A percentile compares a stretch with the other conserved stretches of the same genome.
Evolutionary conservation across 2,797 vertebrate species (phyloP).

Genomic region (Mastacembelus armatus): DNA sequence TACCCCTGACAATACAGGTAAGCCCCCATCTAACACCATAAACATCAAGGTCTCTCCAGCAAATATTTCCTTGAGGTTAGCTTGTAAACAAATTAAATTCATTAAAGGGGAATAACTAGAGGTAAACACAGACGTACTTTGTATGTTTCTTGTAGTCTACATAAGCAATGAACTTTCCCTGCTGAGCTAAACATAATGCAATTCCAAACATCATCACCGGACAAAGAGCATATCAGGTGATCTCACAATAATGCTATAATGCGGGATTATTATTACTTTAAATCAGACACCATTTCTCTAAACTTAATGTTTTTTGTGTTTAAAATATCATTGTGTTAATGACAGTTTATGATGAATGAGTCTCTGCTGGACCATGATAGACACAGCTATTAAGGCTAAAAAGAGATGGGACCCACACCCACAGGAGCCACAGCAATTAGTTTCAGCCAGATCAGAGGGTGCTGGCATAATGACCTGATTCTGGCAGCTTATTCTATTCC

Average conservation of each 20-base stretch:
- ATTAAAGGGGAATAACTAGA: conserved; percentile 66
- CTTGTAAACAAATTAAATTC: conserved; percentile 82
- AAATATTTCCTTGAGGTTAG: conserved; percentile 81
- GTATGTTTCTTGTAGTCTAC: conserved; percentile 29
- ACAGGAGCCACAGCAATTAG: conserved; percentile 72
- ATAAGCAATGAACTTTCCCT: conserved; percentile 26
- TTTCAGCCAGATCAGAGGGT: conserved; percentile 75
- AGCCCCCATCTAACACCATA: conserved; percentile 74
- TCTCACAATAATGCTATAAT: conserved; percentile 22
- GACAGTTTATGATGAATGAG: conserved; percentile 69
- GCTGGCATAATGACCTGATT: conserved; percentile 75
- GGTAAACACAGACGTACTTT: conserved; percentile 66
- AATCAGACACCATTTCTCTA: conserved; percentile 39
- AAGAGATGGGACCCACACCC: conserved; percentile 61
- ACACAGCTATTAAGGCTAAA: conserved; percentile 62
- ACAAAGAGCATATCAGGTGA: conserved; percentile 46
- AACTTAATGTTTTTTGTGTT: conserved; percentile 56
- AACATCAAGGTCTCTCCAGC: conserved; percentile 75
- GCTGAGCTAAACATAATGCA: conserved; percentile 30
- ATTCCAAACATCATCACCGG: conserved; percentile 24
- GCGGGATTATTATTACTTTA: conserved; percentile 43
- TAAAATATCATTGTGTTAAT: conserved; percentile 59
- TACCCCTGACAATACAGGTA: conserved; percentile 82
- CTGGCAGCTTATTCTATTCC: conserved; percentile 70
- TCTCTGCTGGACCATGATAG: conserved; percentile 59